Evolutionary conservation across 2,113 vertebrate species (phyloP), one percentile per base, ranked within the genome.

Genomic region (Montifringilla adamsi): DNA sequence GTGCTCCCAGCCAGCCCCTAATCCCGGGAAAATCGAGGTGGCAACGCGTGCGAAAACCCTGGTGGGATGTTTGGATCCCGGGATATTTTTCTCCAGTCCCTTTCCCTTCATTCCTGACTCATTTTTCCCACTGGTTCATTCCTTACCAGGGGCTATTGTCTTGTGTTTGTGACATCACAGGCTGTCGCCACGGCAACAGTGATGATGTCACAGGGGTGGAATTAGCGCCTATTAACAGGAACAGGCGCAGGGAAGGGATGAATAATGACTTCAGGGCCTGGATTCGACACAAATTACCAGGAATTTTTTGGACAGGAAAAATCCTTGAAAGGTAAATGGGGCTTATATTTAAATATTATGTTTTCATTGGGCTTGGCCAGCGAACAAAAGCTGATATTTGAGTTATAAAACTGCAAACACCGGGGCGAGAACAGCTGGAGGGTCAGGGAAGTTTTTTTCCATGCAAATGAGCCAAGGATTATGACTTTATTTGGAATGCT

Each of bases 271-370:
- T 20, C n/a, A 4, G 83, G 84, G 87, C 55, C 76, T 77, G 67
- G 66, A 13, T 58, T 17, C 83, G 95, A 93, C 94, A 79, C 96
- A 95, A 97, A 96, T 95, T 78, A 87, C 94, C 66, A 50, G 89
- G 95, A 94, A 87, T 81, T 68, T 84, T 94, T 95, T 97, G 96
- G 95, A 95, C 95, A 92, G 96, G 96, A 97, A 97, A 95, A 82
- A 69, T 50, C n/a, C 81, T 97, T 97, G 95, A 97, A 96, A 97
- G 96, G 96, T 96, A 97, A 97, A 97, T 97, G 96, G 69, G 86
- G 95, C 95, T 97, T 95, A 84, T 60, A 90, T 84, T 96, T 95
- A 95, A 97, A 97, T 95, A 95, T 88, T 90, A 88, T 95, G 94
- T 93, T 97, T 97, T 97, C 95, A 14, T 97, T 95, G 91, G 90